Base-by-base conservation (phyloP, 2,888 invertebrate genomes). In the Ennomos erosarius region DNA sequence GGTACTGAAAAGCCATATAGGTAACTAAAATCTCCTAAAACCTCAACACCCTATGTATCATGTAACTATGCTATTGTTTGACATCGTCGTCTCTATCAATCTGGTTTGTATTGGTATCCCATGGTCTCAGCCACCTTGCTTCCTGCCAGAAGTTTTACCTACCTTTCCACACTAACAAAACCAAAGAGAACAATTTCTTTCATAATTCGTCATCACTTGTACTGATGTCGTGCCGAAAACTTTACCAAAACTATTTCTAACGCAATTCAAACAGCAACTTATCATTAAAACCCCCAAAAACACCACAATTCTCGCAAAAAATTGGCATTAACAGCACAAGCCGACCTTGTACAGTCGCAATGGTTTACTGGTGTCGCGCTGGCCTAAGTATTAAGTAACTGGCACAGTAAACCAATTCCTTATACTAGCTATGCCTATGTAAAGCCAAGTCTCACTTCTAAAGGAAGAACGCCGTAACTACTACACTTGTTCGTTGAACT, bases 321-420 rank as follows among this genome's bases (percentile, higher is more conserved):
- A 52, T 60, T 38, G 39, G 39, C 54, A 58, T 58, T 16, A 36
- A 12, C 26, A 40, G 39, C 54, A 55, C 55, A 36, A 38, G 9
- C 26, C 45, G 58, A 58, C 61, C 60, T 64, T 64, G 64, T 49
- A 38, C 43, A 50, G 56, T 56, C 42, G 61, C 45, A 55, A 56
- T 58, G 51, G 44, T 59, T 50, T 50, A 48, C 45, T 43, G 33
- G 36, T 56, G 44, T 52, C 35, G 49, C 50, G 13, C 11, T 13
- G 11, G 10, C 46, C 35, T 55, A 43, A 48, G n/a, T 16, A 39
- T 65, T 57, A 60, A 34, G 65, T 62, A 65, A 65, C 55, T 49
- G 37, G 37, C 55, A 50, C 55, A 54, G 12, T 13, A 10, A 47
- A 10, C 40, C 40, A 64, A 39, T 34, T 59, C 51, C 50, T 39